Evolutionary conservation across 2,888 invertebrate genomes (phyloP), one percentile per base, ranked within the genome.

Genomic region (Rotaria socialis): DNA sequence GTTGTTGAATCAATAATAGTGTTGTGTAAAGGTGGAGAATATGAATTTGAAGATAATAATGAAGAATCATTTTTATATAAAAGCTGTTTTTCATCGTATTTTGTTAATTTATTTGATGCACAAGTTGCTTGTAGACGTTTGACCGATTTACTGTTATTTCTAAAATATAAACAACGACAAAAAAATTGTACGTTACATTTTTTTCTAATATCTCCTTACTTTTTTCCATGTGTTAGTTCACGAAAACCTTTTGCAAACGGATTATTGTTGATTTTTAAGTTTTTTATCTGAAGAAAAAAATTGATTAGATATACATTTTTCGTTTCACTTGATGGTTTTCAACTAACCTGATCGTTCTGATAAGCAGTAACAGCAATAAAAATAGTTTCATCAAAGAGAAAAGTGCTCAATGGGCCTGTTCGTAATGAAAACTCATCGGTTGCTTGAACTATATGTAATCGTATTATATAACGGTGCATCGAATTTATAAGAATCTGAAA

Each of bases 231-330:
- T 80, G 80, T 80, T 80, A 47, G 80, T 80, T 80, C 55, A 22
- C 87, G 67, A 58, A 87, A 87, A 27, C 87, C 87, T 74, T 87
- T 87, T 24, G 87, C 87, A 84, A 87, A 87, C n/a, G 87, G 87
- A 84, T 87, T 87, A 56, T 87, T 74, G 52, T 87, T 84, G 22
- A 87, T 87, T 85, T 87, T 87, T 16, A 87, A 56, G 19, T 87
- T 85, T 47, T 85, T 87, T 16, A 87, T 87, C 41, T 85, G 43
- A 22, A 84, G 1, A 41, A 19, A 80, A 4, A 52, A 52, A 52
- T 16, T 16, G 0, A 16, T 11, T 52, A 52, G 3, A 52, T 11
- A 52, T 16, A 16, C 50, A 50, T 52, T 14, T 16, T 47, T 47
- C 47, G 11, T 47, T 47, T 7, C 7, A 47, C 11, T 47, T 0